A percentile compares a stretch with the other conserved stretches of the same genome.
Evolutionary conservation across 30 jellyfish, hydroid and myxozoan species (phyloP).

Genomic region (Nemopilema nomurai): DNA sequence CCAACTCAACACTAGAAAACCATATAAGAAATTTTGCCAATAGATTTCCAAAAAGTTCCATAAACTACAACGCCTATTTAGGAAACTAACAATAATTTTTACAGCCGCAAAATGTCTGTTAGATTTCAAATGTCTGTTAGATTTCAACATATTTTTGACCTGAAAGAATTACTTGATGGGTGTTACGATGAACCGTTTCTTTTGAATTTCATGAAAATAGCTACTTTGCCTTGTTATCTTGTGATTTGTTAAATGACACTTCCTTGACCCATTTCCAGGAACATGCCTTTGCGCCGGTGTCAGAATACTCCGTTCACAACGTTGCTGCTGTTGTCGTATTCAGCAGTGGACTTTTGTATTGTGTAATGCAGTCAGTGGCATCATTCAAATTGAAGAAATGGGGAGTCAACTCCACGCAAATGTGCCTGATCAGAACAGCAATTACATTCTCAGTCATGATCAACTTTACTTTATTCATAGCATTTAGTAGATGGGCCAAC

Average conservation of each 20-base stretch:
- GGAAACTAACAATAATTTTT: too few species aligned
- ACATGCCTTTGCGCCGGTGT: constrained; percentile 64
- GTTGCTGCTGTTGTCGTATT: constrained; percentile 91
- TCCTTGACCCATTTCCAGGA: constrained; percentile 30
- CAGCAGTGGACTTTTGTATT: constrained; percentile 76
- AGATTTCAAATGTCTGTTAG: too few species aligned
- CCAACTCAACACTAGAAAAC: too few species aligned
- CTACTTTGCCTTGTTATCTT: too few species aligned
- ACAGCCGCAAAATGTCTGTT: too few species aligned
- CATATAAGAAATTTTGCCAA: too few species aligned
- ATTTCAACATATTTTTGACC: too few species aligned
- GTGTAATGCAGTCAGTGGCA: constrained; percentile 59
- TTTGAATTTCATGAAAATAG: too few species aligned
- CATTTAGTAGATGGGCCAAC: constrained; percentile 70
- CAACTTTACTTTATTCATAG: constrained; percentile 56
- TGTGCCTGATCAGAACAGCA: constrained; percentile 61
- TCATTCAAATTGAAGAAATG: constrained; percentile 63
- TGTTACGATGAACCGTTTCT: too few species aligned
- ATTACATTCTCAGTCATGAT: constrained; percentile 56
- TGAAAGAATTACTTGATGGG: too few species aligned
- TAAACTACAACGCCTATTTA: too few species aligned
- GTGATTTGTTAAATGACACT: not conserved
- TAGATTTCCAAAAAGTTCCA: too few species aligned
- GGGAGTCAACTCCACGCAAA: constrained; percentile 60
- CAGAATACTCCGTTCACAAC: constrained; percentile 86